Base-by-base conservation (phyloP, 2,888 invertebrate genomes). In the Zygothrica quintamaculata region DNA sequence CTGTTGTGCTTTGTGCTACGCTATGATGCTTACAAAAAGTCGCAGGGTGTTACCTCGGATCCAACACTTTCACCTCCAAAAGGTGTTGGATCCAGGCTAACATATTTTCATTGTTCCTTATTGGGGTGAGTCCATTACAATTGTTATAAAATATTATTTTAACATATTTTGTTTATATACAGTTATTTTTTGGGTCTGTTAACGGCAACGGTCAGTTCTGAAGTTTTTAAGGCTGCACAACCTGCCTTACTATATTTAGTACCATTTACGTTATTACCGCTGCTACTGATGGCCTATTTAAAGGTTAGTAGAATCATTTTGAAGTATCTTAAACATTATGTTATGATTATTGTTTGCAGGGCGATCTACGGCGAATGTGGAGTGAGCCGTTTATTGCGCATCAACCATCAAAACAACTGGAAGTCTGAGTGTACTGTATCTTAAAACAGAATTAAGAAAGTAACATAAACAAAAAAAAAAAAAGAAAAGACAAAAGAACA, bases 31-130 rank as follows among this genome's bases (percentile, higher is more conserved):
- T 98, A 98, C 92, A 99, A 99, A 92, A 97, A 98, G 91, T 94
- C 96, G 34, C 91, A 91, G 69, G 89, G 89, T 43, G 68, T 91
- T 36, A 92, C 92, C 39, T 93, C 92, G 37, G 94, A 94, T 88
- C 92, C 93, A 58, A 92, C 93, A 62, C 75, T 90, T 67, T 93
- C 93, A 58, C 92, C 93, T 70, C 93, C 93, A 66, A 92, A 91
- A 75, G 90, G 91, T 66, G 89, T 91, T 92, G 92, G 93, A 18
- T 94, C 94, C 46, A 93, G 95, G 74, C 93, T 96, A 88, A 98
- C 97, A 88, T 99, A 99, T 93, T 99, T 99, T 93, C 99, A 99
- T 93, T 99, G 98, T 93, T 98, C 98, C 89, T 94, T 99, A 90
- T 95, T 99, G 91, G 99, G 99, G 89, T 93, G 50, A 88, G 88